A percentile compares a stretch with the other conserved stretches of the same genome.
These are phyloP conservation scores for Atractosteus spatula DNA, from an alignment of 2,113 vertebrate genomes.

Conservation along the genomic window DNA sequence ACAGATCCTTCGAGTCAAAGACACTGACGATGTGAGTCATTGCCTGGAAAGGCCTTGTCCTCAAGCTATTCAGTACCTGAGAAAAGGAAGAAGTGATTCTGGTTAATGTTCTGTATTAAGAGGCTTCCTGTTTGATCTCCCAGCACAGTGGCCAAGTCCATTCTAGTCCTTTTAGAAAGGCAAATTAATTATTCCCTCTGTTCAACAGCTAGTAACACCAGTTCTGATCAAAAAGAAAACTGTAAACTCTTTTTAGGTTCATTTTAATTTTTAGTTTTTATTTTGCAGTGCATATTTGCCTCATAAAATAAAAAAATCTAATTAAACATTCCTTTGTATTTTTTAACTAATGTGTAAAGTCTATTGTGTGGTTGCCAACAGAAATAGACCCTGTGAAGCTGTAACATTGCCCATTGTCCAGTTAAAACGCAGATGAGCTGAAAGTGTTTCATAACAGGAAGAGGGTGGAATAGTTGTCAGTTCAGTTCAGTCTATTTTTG, in stretches of 20 bases:
- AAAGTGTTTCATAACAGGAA: not conserved
- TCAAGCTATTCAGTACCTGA: not conserved
- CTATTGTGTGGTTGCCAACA: too few species aligned
- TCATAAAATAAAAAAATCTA: not conserved
- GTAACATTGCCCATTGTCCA: not conserved
- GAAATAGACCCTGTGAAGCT: not conserved
- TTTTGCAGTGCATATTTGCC: not conserved
- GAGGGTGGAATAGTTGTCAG: not conserved
- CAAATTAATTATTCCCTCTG: not conserved
- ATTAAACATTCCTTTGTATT: too few species aligned
- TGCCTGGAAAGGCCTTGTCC: not conserved
- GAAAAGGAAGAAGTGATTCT: not conserved
- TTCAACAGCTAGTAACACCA: not conserved
- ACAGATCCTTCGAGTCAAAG: conserved; percentile 83
- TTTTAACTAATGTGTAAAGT: too few species aligned
- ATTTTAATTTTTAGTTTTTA: not conserved
- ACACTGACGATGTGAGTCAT: conserved; percentile 77
- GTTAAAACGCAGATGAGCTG: not conserved
- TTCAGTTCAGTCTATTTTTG: not conserved
- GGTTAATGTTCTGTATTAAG: not conserved
- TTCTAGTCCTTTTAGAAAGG: conserved; percentile 19
- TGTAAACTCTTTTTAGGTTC: not conserved
- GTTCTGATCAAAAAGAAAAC: not conserved
- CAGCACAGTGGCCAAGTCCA: not conserved
- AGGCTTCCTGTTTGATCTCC: not conserved